These are phyloP conservation scores for Ifrita kowaldi DNA, from an alignment of 2,113 vertebrate species.

Conservation along the genomic window DNA sequence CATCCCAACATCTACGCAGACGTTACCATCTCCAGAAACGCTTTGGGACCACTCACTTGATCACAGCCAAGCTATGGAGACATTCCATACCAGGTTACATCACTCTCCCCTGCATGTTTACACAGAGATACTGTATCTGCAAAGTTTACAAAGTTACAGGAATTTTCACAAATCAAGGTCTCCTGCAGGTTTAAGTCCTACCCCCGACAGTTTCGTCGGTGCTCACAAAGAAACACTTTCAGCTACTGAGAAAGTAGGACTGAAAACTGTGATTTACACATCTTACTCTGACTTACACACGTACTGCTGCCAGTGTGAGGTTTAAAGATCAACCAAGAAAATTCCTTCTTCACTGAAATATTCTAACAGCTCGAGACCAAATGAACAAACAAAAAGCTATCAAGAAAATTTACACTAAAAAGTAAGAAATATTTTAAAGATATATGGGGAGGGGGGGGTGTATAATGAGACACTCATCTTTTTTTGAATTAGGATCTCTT, in stretches of 20 bases:
- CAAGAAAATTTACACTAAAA: not conserved
- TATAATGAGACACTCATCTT: not conserved
- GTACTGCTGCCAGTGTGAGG: not conserved
- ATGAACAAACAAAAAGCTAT: not conserved
- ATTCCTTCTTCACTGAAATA: not conserved
- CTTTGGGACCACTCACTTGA: not conserved
- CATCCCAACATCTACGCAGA: not conserved
- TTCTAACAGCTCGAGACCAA: not conserved
- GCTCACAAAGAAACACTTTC: not conserved
- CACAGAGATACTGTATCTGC: not conserved
- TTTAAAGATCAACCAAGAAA: not conserved
- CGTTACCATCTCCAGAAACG: not conserved
- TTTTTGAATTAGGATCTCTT: not conserved
- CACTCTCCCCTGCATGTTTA: not conserved
- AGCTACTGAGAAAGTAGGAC: not conserved
- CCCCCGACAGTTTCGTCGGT: not conserved
- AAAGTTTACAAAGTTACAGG: not conserved
- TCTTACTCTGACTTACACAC: not conserved
- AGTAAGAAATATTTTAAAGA: not conserved
- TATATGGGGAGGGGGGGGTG: fast-evolving
- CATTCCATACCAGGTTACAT: not conserved
- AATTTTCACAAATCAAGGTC: not conserved
- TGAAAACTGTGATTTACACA: not conserved
- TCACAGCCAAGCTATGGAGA: not conserved
- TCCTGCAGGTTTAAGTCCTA: not conserved